Evolutionary conservation across 2,888 invertebrate species (phyloP), one percentile per base, ranked within the genome.

Genomic region (Graphium colonna): DNA sequence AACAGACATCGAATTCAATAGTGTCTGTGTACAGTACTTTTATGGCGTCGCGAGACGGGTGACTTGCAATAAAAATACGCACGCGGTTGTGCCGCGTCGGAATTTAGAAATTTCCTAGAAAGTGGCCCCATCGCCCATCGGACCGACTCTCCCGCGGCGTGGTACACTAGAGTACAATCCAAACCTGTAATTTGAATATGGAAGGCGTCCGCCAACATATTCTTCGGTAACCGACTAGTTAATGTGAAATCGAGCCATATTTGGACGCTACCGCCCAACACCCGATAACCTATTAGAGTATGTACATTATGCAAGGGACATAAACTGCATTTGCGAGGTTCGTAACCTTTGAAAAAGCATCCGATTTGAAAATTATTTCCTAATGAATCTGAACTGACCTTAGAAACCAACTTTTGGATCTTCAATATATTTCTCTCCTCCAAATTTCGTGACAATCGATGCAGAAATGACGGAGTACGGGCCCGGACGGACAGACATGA

Each of bases 111-210:
- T 71, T 71, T 70, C 66, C 65, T 75, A 75, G 73, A 73, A 75
- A 75, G 73, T 64, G 65, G 65, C 60, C 64, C 57, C 64, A 61
- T 64, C 59, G 61, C 21, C 21, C 21, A 21, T 55, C 55, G 58
- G 53, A 62, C 57, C 62, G 57, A 64, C 68, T 69, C 68, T 69
- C 70, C 69, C 68, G 72, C 67, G 57, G 65, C 63, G 67, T 53
- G 63, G 60, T 61, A 59, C 60, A 61, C 64, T 51, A 52, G 56
- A 38, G 69, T 71, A 75, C 71, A 73, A 75, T 75, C 73, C 70
- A 77, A 79, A 79, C 77, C 77, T 74, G 78, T 79, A 79, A 80
- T 79, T 79, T 79, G 74, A 79, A 78, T 79, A 77, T 73, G 75
- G 77, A 75, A 74, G 75, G 65, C 68, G 62, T 55, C 59, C 59